These are phyloP conservation scores for Apteryx owenii DNA, from an alignment of 2,113 vertebrate genomes.

Conservation along the genomic window DNA sequence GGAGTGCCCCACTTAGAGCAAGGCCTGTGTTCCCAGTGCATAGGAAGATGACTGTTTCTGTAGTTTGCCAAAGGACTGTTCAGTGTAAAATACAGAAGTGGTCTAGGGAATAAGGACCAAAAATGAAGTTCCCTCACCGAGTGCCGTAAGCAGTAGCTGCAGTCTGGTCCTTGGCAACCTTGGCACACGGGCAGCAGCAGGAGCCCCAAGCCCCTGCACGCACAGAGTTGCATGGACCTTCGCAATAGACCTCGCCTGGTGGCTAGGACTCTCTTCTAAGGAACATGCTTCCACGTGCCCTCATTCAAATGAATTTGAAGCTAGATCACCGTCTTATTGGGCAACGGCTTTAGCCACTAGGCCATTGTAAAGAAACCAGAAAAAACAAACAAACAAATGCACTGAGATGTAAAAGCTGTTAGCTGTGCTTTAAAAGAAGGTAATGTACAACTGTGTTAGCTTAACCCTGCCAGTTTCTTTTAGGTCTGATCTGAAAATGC, in stretches of 20 bases:
- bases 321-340: neutral
- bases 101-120: neutral
- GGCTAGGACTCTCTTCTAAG: neutral
- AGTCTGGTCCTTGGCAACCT: neutral
- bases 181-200: neutral
- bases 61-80: neutral
- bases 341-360: neutral
- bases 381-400: neutral
- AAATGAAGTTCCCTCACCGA: neutral
- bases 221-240: rapidly evolving
- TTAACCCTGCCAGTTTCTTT: neutral
- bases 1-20: rapidly evolving
- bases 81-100: neutral
- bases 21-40: neutral
- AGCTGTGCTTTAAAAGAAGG: neutral
- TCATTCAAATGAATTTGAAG: neutral
- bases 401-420: neutral
- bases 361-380: neutral
- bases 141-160: neutral
- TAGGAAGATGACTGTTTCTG: neutral
- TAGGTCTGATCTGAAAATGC: neutral
- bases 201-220: neutral
- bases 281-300: neutral
- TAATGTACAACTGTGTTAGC: neutral
- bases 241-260: neutral